A percentile compares a stretch with the other conserved stretches of the same genome.
Conservation (phyloP, 1,140 invertebrate species). For the Meloidogyne hapla region DNA sequence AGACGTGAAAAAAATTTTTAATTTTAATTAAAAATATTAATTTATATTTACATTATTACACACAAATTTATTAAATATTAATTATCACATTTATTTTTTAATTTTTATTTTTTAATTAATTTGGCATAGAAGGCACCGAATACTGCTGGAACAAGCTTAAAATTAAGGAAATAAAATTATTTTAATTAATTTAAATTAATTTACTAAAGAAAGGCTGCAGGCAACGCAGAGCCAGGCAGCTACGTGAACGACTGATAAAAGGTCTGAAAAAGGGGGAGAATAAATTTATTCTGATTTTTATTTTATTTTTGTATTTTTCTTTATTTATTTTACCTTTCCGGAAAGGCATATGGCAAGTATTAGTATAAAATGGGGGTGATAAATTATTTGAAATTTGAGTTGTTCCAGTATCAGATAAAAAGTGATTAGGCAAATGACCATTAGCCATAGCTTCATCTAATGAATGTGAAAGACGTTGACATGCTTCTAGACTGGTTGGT, state of each 20-base stretch:
- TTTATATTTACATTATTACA: too few relatives aligned
- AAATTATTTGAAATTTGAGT: neutral
- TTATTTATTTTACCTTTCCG: constrained; percentile 15
- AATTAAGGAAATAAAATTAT: constrained; percentile 8
- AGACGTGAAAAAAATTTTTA: too few relatives aligned
- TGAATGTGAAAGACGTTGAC: neutral
- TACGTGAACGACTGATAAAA: constrained; percentile 55
- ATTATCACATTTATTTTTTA: neutral
- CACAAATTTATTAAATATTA: neutral
- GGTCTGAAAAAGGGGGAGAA: constrained; percentile 29
- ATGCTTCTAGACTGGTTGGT: constrained; percentile 9
- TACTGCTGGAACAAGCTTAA: constrained; percentile 58
- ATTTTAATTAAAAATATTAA: too few relatives aligned
- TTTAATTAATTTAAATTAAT: constrained; percentile 15
- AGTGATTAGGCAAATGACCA: constrained; percentile 13
- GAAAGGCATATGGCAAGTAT: constrained; percentile 59
- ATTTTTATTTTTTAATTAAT: constrained; percentile 55
- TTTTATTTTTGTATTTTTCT: neutral
- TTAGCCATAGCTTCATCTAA: constrained; percentile 23
- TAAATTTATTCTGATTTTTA: too few relatives aligned
- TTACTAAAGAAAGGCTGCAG: constrained; percentile 51
- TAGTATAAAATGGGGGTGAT: constrained; percentile 42
- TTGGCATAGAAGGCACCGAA: constrained; percentile 57
- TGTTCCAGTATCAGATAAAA: neutral
- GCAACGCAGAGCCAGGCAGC: constrained; percentile 58